Conservation (phyloP, 2,888 invertebrate species). For the Xestobium rufovillosum region DNA sequence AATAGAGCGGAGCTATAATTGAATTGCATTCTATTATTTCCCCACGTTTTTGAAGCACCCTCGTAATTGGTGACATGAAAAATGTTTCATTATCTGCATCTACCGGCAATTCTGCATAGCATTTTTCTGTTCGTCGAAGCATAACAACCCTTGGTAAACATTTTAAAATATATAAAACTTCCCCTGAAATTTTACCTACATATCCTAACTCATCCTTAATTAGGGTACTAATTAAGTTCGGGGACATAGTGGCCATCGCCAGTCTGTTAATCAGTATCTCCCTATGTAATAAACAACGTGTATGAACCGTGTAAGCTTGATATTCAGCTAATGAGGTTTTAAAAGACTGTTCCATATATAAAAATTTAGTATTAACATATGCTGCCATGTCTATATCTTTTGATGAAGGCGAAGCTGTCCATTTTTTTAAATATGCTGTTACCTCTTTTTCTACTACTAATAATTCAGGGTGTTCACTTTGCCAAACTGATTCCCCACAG, state of each 20-base stretch:
- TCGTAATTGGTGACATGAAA: conserved; percentile 22
- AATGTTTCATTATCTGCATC: conserved; percentile 17
- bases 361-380: conserved; percentile 27
- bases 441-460: too few species aligned
- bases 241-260: conserved; percentile 21
- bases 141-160: conserved; percentile 23
- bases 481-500: too few species aligned
- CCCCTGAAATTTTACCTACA: conserved; percentile 25
- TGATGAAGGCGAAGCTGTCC: too few species aligned
- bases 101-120: conserved; percentile 26
- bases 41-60: conserved; percentile 15
- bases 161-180: conserved; percentile 27
- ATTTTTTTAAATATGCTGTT: too few species aligned
- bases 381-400: too few species aligned
- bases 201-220: conserved; percentile 27
- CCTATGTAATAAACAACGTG: conserved; percentile 25
- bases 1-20: conserved; percentile 20
- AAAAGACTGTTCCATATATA: conserved; percentile 27
- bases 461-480: too few species aligned
- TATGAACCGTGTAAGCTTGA: conserved; percentile 23
- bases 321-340: conserved; percentile 18
- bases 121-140: conserved; percentile 16
- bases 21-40: conserved; percentile 18
- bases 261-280: conserved; percentile 27
- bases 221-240: conserved; percentile 24